Evolutionary conservation across 1,140 invertebrate genomes (phyloP), one percentile per base, ranked within the genome.

Genomic region (Palaemon carinicauda): DNA sequence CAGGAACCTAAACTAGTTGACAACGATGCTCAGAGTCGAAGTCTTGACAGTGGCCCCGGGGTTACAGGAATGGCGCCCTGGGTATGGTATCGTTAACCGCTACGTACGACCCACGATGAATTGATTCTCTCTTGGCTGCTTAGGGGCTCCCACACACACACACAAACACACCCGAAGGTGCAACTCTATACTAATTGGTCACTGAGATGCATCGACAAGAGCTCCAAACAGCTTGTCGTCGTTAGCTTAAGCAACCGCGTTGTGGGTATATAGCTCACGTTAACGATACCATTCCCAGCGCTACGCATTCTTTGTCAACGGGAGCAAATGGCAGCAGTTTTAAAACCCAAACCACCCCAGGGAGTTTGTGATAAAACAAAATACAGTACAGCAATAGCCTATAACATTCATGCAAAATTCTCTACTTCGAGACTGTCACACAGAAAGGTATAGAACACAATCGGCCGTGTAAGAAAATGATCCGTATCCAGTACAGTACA

Each of bases 291-390:
- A 19, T 78, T 31, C 54, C 54, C 82, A 77, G n/a, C 24, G 65
- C 73, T 60, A 54, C 77, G 60, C 82, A 53, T 54, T 65, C 65
- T 31, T 84, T 78, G 60, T 31, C 51, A 75, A 77, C 77, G 73
- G 73, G 80, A 41, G 71, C 53, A 52, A 75, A 15, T 33, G 41
- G 73, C 74, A 77, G 82, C 73, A 84, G n/a, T 84, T 54, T 60
- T 21, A n/a, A 51, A 21, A n/a, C 82, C 73, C 73, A 56, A 9
- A 78, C 53, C 82, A 78, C 24, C 82, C 53, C n/a, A 56, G 82
- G 73, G 54, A 84, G 52, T 50, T 3, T 17, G 31, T 21, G 41
- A 21, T n/a, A 75, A 75, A 75, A 75, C 51, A 50, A 75, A 50
- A 21, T 75, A 75, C 73, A 75, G 73, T 75, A 75, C 73, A 75